Conservation (phyloP, 2,113 vertebrate genomes). For the Pseudois nayaur region DNA sequence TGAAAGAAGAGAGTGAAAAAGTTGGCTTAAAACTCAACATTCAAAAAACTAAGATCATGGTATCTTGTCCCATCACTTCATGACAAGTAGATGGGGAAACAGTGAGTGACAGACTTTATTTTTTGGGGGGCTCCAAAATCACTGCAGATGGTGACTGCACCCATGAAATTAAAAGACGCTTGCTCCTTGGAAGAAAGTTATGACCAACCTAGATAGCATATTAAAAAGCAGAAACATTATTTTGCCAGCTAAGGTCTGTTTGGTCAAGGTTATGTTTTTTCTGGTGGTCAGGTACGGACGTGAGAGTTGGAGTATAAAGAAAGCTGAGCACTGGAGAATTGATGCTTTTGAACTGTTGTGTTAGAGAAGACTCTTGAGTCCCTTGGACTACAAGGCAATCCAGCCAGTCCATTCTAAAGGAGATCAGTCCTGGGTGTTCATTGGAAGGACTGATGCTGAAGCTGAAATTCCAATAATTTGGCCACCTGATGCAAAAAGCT, state of each 20-base stretch:
- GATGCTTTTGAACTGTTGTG: neutral
- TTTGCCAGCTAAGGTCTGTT: neutral
- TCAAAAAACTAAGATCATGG: neutral
- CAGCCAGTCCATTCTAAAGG: neutral
- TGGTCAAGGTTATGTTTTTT: neutral
- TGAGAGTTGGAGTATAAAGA: neutral
- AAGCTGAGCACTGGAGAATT: neutral
- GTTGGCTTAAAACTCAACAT: neutral
- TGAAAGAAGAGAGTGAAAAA: neutral
- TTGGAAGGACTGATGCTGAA: neutral
- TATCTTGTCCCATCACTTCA: neutral
- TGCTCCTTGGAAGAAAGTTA: neutral
- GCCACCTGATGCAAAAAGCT: neutral
- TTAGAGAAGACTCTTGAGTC: neutral
- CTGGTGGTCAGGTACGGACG: neutral
- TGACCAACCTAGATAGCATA: neutral
- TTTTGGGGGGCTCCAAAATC: neutral
- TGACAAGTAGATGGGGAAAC: neutral
- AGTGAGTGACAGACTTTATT: neutral
- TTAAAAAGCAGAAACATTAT: neutral
- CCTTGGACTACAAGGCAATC: neutral
- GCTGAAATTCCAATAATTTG: neutral
- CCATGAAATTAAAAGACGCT: neutral
- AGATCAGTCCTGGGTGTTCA: neutral
- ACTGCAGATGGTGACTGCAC: neutral